Percentiles rank a stretch among this genome's conserved stretches.
These are phyloP conservation scores for Darevskia mixta DNA, from an alignment of 2,797 vertebrate species.

Conservation along the genomic window DNA sequence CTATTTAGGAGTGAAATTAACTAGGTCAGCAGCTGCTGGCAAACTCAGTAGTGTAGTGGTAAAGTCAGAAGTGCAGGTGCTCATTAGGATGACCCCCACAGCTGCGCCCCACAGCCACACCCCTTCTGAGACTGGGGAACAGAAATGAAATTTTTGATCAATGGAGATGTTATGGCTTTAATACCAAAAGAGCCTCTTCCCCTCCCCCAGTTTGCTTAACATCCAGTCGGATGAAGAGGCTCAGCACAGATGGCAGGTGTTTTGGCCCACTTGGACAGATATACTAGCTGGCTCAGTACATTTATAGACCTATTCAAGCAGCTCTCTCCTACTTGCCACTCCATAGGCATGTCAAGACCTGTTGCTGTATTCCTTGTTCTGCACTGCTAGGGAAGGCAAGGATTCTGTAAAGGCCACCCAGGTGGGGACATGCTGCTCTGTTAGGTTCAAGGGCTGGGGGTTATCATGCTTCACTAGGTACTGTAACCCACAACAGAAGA, in stretches of 20 bases:
- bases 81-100: no score
- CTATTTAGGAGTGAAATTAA: not conserved
- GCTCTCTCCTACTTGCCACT: not conserved
- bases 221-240: no score
- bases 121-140: no score
- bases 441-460: not conserved
- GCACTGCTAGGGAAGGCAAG: not conserved
- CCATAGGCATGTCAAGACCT: slow-evolving; percentile 2
- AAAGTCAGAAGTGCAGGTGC: no score
- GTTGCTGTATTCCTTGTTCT: not conserved
- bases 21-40: not conserved
- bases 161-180: no score
- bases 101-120: no score
- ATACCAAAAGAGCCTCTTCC: no score
- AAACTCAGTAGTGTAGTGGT: no score
- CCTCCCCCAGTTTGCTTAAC: no score
- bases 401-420: not conserved
- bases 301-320: not conserved
- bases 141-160: no score
- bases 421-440: not conserved
- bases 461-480: not conserved
- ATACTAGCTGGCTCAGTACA: not conserved
- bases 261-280: not conserved
- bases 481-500: not conserved
- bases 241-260: not conserved